phyloP scores from a whole-genome alignment of 2,797 vertebrate genomes.

The Podarcis lilfordi region DNA sequence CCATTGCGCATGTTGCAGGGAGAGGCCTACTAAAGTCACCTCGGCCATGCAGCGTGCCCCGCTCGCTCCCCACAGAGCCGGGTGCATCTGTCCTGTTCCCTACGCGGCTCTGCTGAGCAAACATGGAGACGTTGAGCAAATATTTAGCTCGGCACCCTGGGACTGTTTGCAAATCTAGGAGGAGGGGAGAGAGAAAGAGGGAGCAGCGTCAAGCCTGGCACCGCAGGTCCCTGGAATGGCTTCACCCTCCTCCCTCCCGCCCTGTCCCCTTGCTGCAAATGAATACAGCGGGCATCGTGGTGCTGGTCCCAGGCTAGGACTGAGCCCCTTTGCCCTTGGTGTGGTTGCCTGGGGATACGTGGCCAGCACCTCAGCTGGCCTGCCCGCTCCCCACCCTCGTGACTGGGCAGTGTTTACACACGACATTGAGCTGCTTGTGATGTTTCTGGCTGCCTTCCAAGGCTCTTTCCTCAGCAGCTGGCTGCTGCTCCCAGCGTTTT shows the following conservation, averaged over 20 bases:
- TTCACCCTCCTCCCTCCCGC: too few species aligned
- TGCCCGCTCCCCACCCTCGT: background rate
- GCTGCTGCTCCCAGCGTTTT: background rate
- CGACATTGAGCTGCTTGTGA: background rate
- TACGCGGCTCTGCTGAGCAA: background rate
- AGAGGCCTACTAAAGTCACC: background rate
- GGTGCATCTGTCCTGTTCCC: background rate
- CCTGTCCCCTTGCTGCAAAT: too few species aligned
- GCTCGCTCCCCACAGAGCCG: background rate
- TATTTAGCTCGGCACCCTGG: background rate
- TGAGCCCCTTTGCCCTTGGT: background rate
- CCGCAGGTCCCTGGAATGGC: fast-evolving
- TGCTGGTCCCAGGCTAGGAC: background rate
- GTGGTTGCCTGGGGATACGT: background rate
- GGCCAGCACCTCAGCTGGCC: background rate
- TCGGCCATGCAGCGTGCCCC: background rate
- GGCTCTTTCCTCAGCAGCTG: background rate
- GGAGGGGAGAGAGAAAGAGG: too few species aligned
- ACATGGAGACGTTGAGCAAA: background rate
- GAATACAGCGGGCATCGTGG: background rate
- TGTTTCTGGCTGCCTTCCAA: background rate
- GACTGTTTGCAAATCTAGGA: too few species aligned
- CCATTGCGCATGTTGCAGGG: background rate
- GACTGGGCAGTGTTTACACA: slow-evolving; percentile 20
- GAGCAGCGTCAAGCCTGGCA: background rate